Evolutionary conservation across 1,140 invertebrate genomes (phyloP).

Genomic region (Ceratina australensis): DNA sequence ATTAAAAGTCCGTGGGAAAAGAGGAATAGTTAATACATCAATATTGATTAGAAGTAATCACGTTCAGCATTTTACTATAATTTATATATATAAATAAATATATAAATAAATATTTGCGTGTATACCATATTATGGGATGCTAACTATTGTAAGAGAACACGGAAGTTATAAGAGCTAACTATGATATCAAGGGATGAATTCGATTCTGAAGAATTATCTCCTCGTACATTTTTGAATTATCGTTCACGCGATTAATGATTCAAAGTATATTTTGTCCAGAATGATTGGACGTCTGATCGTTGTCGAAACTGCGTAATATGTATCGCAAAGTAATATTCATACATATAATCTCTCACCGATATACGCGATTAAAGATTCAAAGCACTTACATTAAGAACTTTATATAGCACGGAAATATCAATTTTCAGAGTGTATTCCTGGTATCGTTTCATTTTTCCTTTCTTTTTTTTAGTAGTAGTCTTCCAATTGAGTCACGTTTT

Average conservation of each 20-base stretch:
- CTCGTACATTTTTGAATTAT: constrained; percentile 28
- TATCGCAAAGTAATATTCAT: constrained; percentile 54
- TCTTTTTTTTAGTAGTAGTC: constrained; percentile 41
- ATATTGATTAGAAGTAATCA: constrained; percentile 58
- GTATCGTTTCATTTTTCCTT: neutral
- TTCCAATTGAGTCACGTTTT: constrained; percentile 43
- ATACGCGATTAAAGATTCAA: constrained; percentile 49
- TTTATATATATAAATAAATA: constrained; percentile 56
- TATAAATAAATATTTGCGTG: constrained; percentile 46
- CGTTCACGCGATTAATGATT: neutral
- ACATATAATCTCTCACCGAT: constrained; percentile 44
- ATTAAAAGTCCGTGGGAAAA: constrained; percentile 53
- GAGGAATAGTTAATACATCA: constrained; percentile 51
- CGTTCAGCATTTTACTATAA: constrained; percentile 55
- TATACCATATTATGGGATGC: constrained; percentile 39
- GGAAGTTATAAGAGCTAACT: constrained; percentile 40
- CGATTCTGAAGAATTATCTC: constrained; percentile 23
- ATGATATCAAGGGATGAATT: constrained; percentile 43
- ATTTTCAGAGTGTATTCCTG: constrained; percentile 23
- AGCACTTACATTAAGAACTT: constrained; percentile 45
- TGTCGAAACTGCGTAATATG: constrained; percentile 49
- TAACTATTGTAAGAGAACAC: constrained; percentile 35
- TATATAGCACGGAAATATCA: constrained; percentile 40
- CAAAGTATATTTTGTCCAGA: neutral
- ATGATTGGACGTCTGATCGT: constrained; percentile 20